Evolutionary conservation across 1,140 invertebrate genomes (phyloP).

Genomic region (Aethina tumida): DNA sequence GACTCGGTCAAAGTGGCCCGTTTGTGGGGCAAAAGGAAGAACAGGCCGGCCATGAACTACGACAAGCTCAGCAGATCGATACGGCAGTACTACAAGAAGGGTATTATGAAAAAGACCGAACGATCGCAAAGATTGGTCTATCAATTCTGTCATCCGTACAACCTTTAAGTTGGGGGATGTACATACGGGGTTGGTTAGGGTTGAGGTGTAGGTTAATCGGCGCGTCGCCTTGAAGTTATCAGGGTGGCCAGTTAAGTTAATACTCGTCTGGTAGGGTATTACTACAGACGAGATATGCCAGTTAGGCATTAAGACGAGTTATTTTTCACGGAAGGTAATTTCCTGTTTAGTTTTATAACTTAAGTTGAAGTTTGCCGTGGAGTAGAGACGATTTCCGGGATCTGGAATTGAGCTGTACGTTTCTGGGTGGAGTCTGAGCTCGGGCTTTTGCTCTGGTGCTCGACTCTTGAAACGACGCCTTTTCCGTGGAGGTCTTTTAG

Average conservation of each 20-base stretch:
- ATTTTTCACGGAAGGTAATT: slow-evolving; percentile 39
- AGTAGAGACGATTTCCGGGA: slow-evolving; percentile 18
- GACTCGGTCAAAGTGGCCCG: slow-evolving; percentile 92
- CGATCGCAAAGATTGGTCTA: slow-evolving; percentile 96
- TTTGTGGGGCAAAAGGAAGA: slow-evolving; percentile 95
- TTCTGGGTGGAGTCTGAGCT: slow-evolving; percentile 10
- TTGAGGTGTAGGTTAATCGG: slow-evolving; percentile 18
- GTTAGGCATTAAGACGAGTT: slow-evolving; percentile 18
- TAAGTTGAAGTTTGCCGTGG: slow-evolving; percentile 32
- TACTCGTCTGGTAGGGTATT: slow-evolving; percentile 27
- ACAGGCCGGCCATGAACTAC: slow-evolving; percentile 98
- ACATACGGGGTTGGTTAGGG: slow-evolving; percentile 13
- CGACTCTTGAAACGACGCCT: slow-evolving; percentile 13
- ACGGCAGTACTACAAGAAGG: slow-evolving; percentile 99
- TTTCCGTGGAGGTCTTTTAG: slow-evolving; percentile 11
- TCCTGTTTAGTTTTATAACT: slow-evolving; percentile 27
- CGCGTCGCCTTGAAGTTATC: slow-evolving; percentile 31
- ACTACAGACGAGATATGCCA: slow-evolving; percentile 22
- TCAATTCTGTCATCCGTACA: slow-evolving; percentile 95
- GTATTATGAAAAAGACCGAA: slow-evolving; percentile 99
- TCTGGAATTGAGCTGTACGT: slow-evolving; percentile 1
- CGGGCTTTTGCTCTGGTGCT: slow-evolving; percentile 24
- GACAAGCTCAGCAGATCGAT: slow-evolving; percentile 97
- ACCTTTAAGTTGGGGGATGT: slow-evolving; percentile 59
- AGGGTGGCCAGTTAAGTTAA: slow-evolving; percentile 22